These are phyloP conservation scores for Diorhabda sublineata DNA, from an alignment of 1,140 invertebrate species.

Conservation along the genomic window DNA sequence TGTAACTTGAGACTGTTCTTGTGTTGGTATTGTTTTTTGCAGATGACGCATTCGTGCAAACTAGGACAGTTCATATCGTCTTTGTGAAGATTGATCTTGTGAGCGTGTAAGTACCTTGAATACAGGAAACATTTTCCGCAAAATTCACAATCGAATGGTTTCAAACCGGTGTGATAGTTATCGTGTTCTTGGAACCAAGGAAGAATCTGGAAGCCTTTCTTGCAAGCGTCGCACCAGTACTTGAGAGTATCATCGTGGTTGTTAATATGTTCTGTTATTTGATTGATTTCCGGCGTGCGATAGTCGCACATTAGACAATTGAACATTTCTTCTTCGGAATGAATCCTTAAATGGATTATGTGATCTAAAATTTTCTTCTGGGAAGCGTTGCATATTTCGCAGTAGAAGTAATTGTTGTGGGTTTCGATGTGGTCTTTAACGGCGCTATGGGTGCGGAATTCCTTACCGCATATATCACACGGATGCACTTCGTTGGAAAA, in stretches of 20 bases:
- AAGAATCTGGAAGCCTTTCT: constrained; percentile 41
- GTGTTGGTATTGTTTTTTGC: constrained; percentile 44
- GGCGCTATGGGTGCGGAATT: constrained; percentile 45
- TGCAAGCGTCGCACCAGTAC: constrained; percentile 42
- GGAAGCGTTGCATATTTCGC: constrained; percentile 39
- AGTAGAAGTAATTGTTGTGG: constrained; percentile 57
- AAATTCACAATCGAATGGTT: constrained; percentile 71
- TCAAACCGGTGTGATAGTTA: constrained; percentile 62
- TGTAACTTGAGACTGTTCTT: constrained; percentile 44
- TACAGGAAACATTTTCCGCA: constrained; percentile 37
- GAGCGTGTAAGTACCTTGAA: constrained; percentile 41
- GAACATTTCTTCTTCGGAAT: constrained; percentile 50
- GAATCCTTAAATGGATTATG: constrained; percentile 41
- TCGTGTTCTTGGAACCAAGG: constrained; percentile 44
- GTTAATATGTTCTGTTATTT: constrained; percentile 38
- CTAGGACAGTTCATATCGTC: constrained; percentile 36
- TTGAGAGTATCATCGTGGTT: constrained; percentile 37
- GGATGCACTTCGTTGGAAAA: constrained; percentile 55
- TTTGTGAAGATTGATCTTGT: constrained; percentile 35
- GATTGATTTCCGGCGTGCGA: constrained; percentile 34
- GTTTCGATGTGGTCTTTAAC: constrained; percentile 45
- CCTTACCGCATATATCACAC: constrained; percentile 63
- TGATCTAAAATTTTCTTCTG: constrained; percentile 38
- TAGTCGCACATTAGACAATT: constrained; percentile 50
- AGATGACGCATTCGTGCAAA: constrained; percentile 42